A percentile compares a stretch with the other conserved stretches of the same genome.
Evolutionary conservation across 2,797 vertebrate species (phyloP).

Genomic region (Emys orbicularis): DNA sequence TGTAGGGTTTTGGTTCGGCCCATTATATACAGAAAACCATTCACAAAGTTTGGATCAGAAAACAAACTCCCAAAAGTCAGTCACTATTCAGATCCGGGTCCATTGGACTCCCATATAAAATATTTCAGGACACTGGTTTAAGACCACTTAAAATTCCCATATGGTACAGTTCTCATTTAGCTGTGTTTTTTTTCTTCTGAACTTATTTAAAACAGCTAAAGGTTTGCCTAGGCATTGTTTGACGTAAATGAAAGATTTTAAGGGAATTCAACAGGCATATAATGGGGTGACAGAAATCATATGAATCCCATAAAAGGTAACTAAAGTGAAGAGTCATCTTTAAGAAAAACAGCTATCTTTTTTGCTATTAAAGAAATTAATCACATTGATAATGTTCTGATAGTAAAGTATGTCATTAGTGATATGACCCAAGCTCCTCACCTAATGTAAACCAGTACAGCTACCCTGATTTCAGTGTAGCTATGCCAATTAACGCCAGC

Average conservation of each 20-base stretch:
- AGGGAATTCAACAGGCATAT: neutral
- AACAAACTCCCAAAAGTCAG: neutral
- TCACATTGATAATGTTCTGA: neutral
- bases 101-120: neutral
- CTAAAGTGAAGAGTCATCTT: neutral
- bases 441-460: neutral
- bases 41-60: neutral
- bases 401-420: neutral
- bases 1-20: slow-evolving; percentile 45
- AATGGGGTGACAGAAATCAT: neutral
- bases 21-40: slow-evolving; percentile 40
- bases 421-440: neutral
- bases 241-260: neutral
- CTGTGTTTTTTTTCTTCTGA: neutral
- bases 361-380: neutral
- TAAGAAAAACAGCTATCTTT: neutral
- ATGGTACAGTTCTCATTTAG: neutral
- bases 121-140: neutral
- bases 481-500: neutral
- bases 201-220: neutral
- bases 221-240: neutral
- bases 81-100: neutral
- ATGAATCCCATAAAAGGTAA: neutral
- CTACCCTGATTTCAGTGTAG: neutral
- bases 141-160: neutral